Percentiles rank a stretch among this genome's conserved stretches.
phyloP scores from a whole-genome alignment of 1,140 invertebrate genomes.

The Neomicropteryx cornuta region DNA sequence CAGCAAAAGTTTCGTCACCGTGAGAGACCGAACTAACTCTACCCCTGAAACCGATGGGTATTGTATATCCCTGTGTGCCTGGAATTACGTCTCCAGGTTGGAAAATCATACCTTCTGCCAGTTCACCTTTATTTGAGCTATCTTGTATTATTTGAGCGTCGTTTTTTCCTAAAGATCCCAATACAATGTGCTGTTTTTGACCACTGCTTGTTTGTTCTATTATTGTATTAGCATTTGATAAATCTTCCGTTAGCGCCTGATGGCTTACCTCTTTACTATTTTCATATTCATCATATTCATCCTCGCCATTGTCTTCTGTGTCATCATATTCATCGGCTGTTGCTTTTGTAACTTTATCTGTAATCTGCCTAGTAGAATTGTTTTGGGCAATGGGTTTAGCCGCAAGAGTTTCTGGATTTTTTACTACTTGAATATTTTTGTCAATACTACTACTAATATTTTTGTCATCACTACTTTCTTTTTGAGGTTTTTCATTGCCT shows the following conservation, averaged over 20 bases:
- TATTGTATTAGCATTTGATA: constrained; percentile 24
- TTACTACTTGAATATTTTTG: no score
- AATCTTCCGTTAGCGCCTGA: constrained; percentile 30
- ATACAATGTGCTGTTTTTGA: constrained; percentile 40
- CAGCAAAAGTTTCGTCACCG: constrained; percentile 43
- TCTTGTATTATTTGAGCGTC: constrained; percentile 40
- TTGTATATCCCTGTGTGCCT: constrained; percentile 48
- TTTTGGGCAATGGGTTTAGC: not conserved
- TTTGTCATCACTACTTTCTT: no score
- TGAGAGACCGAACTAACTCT: constrained; percentile 48
- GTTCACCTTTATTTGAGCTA: constrained; percentile 26
- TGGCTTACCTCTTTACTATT: constrained; percentile 23
- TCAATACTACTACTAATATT: no score
- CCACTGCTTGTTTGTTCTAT: constrained; percentile 31
- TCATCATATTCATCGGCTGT: constrained; percentile 36
- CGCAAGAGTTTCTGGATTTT: constrained; percentile 9
- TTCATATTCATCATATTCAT: constrained; percentile 35
- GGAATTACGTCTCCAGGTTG: constrained; percentile 50
- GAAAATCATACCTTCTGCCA: constrained; percentile 39
- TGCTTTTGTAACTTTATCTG: no score
- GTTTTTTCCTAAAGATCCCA: constrained; percentile 38
- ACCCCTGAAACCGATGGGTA: constrained; percentile 55
- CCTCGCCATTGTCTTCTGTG: constrained; percentile 42
- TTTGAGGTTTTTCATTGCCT: no score
- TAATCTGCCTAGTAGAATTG: no score